These are phyloP conservation scores for Periparus ater DNA, from an alignment of 2,797 vertebrate species.

Conservation along the genomic window DNA sequence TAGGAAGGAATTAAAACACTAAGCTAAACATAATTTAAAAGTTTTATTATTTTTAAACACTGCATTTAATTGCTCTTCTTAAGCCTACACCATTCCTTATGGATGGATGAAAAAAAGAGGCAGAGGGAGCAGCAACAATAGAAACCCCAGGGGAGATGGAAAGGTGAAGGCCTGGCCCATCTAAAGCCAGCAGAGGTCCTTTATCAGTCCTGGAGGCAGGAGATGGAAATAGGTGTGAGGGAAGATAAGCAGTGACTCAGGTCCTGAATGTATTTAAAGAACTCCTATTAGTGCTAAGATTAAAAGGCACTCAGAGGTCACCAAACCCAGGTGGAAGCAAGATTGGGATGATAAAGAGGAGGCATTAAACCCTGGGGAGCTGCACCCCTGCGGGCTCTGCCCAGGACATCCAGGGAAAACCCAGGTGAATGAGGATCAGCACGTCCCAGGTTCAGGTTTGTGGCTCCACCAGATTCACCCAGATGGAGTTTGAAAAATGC, in stretches of 20 bases:
- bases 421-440: neutral
- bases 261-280: neutral
- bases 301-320: neutral
- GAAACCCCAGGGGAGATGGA: neutral
- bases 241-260: neutral
- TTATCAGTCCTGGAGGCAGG: neutral
- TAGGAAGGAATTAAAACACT: neutral
- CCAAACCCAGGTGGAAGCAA: neutral
- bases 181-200: neutral
- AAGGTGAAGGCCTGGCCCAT: neutral
- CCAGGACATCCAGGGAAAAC: neutral
- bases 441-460: accelerated
- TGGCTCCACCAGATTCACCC: neutral
- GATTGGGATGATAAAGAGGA: neutral
- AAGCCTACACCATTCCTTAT: neutral
- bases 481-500: neutral
- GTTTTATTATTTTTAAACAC: neutral
- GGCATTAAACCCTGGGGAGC: neutral
- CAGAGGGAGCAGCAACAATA: neutral
- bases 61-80: neutral
- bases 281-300: neutral
- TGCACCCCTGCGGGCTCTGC: neutral
- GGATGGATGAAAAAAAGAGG: neutral
- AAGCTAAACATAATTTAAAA: neutral
- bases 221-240: neutral